Evolutionary conservation across 2,888 invertebrate species (phyloP), one percentile per base, ranked within the genome.

Genomic region (Palloptera scutellata): DNA sequence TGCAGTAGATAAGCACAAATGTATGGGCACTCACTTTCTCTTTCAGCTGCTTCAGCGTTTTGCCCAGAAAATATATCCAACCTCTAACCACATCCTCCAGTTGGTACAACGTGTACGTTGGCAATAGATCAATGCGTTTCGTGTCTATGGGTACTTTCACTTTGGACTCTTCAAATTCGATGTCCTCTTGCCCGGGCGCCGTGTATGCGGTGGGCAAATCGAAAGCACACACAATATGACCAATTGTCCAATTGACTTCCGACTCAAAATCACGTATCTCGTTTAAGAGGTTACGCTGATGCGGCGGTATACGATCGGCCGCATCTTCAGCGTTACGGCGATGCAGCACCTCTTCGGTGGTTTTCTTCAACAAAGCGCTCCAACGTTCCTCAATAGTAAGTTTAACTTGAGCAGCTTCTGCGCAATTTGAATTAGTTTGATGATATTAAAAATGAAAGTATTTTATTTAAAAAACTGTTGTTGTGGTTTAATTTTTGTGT

Each of bases 331-430:
- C 75, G 41, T 72, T 72, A 59, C 77, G 77, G 30, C 76, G 75
- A 0, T 74, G 78, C 84, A 87, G 87, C 79, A 83, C 84, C 80
- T 81, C 87, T 82, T 63, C 86, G 84, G 77, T 87, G 81, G 81
- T 88, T 83, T 76, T 86, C 81, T 77, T 86, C 76, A 70, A 86
- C 84, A 80, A 86, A 80, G 77, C 87, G 81, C 19, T 89, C 89
- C 87, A 90, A 84, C 78, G 88, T 83, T 67, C 89, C 83, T 76
- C 88, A 88, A 83, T 89, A 87, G 12, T 87, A 80, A 83, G 86
- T 84, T 70, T 87, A 41, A 74, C 72, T 55, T 68, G 80, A 3
- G 74, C 72, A 30, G 74, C 73, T 61, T 81, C 75, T 6, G 64
- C 53, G 51, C 17, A 42, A 62, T 65, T 68, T 61, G 58, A 68